Evolutionary conservation across 2,888 invertebrate genomes (phyloP), one percentile per base, ranked within the genome.

Genomic region (Thyatira batis): DNA sequence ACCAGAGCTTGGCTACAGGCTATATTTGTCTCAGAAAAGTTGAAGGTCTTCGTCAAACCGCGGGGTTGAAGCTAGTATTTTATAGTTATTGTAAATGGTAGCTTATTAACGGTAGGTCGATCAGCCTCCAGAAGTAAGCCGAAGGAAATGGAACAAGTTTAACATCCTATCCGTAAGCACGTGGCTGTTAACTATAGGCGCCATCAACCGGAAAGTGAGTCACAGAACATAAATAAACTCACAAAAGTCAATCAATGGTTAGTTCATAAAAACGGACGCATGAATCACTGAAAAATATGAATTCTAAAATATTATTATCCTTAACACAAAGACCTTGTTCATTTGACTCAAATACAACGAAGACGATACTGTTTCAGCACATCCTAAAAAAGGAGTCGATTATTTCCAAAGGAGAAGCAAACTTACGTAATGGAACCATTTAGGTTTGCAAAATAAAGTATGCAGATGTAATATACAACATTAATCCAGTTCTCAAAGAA

Each of bases 191-290:
- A 61, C 64, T 65, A 69, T 60, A 50, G 53, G 65, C 60, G 61
- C 58, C 53, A 46, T 58, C 65, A 69, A 76, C 78, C 80, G 80
- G 80, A 77, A 73, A 69, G 63, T 84, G 84, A 85, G 58, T 85
- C 86, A 85, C 69, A 49, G 50, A 62, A 65, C 66, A 68, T 30
- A 55, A 56, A 62, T 65, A 70, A 68, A 73, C 68, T 76, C 70
- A 69, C 69, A 65, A 74, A n/a, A 74, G 63, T 65, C 71, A 78
- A 84, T 82, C 77, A 80, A 81, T 80, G 75, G 64, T 17, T 66
- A 72, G 78, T 79, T 75, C 72, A 70, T 71, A 72, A 65, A 67
- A 69, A 69, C 72, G 80, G 78, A 82, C 72, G 73, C 61, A 70
- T 84, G 82, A 85, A 72, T 86, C 82, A 82, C 65, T 57, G 55